A percentile compares a stretch with the other conserved stretches of the same genome.
phyloP scores from a whole-genome alignment of 1,140 invertebrate genomes.

The Grapholita molesta region DNA sequence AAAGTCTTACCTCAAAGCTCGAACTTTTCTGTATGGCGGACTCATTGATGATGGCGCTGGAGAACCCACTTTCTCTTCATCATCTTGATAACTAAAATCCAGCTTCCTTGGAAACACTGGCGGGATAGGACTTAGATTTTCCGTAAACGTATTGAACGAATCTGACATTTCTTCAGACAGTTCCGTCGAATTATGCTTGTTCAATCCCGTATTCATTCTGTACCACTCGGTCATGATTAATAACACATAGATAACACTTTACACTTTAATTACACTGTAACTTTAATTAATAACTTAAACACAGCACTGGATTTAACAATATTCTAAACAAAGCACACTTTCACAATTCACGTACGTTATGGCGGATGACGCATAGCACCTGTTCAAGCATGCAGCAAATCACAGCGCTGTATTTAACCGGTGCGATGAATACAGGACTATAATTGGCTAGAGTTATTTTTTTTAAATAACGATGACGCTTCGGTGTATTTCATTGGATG shows the following conservation, averaged over 20 bases:
- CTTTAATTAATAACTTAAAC: constrained; percentile 19
- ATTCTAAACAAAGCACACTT: constrained; percentile 55
- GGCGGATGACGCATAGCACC: constrained; percentile 75
- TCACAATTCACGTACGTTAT: constrained; percentile 67
- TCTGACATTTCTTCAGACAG: constrained; percentile 68
- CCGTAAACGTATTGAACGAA: constrained; percentile 66
- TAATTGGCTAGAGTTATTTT: constrained; percentile 57
- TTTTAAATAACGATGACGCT: constrained; percentile 53
- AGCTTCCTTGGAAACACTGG: constrained; percentile 67
- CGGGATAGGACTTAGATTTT: constrained; percentile 69
- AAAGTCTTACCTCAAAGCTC: constrained; percentile 81
- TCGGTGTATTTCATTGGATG: constrained; percentile 26
- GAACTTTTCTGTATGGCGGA: constrained; percentile 90
- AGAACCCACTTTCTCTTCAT: constrained; percentile 55
- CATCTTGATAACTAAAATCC: constrained; percentile 65
- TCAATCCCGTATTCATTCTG: constrained; percentile 60
- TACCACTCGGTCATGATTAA: constrained; percentile 67
- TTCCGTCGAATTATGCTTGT: constrained; percentile 62
- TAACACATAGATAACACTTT: constrained; percentile 55
- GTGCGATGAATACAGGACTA: constrained; percentile 54
- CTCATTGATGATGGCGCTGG: constrained; percentile 55
- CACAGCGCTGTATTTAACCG: constrained; percentile 54
- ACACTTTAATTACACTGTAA: constrained; percentile 40
- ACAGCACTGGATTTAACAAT: constrained; percentile 21
- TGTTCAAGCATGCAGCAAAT: constrained; percentile 61